A percentile compares a stretch with the other conserved stretches of the same genome.
Conservation (phyloP, 1,140 invertebrate genomes). For the Drosophila varians region DNA sequence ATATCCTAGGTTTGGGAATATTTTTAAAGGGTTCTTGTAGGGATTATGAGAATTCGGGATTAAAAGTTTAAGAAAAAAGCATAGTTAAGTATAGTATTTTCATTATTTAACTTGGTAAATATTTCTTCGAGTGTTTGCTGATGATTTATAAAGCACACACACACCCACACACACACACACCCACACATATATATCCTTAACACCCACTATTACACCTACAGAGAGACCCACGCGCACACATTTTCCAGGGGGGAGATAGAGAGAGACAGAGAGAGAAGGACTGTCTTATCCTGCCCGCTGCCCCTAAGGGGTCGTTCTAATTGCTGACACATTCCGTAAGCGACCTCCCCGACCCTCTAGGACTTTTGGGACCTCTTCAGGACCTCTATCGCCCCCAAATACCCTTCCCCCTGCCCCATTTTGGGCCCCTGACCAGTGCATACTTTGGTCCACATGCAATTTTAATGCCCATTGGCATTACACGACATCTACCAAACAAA, state of each 20-base stretch:
- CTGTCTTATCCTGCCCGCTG: background rate
- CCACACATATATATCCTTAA: too few relatives aligned
- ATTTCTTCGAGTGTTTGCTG: background rate
- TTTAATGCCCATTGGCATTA: conserved; percentile 67
- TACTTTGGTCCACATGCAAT: conserved; percentile 74
- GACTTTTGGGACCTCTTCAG: background rate
- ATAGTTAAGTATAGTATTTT: too few relatives aligned
- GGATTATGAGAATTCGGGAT: background rate
- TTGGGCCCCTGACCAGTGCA: conserved; percentile 41
- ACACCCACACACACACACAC: conserved; percentile 3
- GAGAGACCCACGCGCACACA: background rate
- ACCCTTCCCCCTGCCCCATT: background rate
- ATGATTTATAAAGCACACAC: conserved; percentile 61
- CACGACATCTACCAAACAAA: conserved; percentile 14
- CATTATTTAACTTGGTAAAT: background rate
- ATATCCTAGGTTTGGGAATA: too few relatives aligned
- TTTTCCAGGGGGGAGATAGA: background rate
- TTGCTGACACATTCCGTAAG: conserved; percentile 57
- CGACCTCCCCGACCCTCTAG: background rate
- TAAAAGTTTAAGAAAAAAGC: background rate
- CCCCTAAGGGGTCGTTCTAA: conserved; percentile 24
- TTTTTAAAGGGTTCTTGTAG: background rate
- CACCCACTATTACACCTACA: background rate
- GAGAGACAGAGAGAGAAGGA: too few relatives aligned
- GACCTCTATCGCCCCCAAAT: too few relatives aligned